Conservation (phyloP, 2,113 vertebrate species). For the Misgurnus mizolepis region DNA sequence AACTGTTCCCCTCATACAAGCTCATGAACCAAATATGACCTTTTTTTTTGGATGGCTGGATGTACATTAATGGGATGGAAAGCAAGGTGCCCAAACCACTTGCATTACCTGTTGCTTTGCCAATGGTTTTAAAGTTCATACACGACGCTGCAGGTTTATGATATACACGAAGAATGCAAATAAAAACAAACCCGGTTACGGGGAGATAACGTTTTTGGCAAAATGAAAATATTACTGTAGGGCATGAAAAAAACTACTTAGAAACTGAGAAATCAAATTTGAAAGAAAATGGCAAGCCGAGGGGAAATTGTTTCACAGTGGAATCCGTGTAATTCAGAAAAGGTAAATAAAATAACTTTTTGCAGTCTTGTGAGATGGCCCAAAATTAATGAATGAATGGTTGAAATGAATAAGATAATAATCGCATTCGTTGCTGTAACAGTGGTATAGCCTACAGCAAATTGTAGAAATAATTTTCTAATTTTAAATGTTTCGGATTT, state of each 20-base stretch:
- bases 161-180: background rate
- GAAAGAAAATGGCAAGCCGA: background rate
- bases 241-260: background rate
- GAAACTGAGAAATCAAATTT: background rate
- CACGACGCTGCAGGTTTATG: background rate
- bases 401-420: background rate
- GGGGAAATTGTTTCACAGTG: no score
- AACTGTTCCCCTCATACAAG: conserved; percentile 3
- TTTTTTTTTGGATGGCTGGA: conserved; percentile 58
- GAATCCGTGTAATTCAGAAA: background rate
- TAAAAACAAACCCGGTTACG: background rate
- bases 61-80: conserved; percentile 50
- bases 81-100: background rate
- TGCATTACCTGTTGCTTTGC: background rate
- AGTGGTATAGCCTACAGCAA: background rate
- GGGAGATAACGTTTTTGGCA: background rate
- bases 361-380: background rate
- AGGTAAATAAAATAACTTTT: background rate
- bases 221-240: background rate
- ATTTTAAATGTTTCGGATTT: background rate
- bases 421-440: background rate
- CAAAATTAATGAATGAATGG: background rate
- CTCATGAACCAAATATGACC: conserved; percentile 50
- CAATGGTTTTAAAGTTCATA: background rate
- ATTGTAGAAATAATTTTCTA: background rate